Evolutionary conservation across 2,113 vertebrate genomes (phyloP).

Genomic region (Amazona guildingii): DNA sequence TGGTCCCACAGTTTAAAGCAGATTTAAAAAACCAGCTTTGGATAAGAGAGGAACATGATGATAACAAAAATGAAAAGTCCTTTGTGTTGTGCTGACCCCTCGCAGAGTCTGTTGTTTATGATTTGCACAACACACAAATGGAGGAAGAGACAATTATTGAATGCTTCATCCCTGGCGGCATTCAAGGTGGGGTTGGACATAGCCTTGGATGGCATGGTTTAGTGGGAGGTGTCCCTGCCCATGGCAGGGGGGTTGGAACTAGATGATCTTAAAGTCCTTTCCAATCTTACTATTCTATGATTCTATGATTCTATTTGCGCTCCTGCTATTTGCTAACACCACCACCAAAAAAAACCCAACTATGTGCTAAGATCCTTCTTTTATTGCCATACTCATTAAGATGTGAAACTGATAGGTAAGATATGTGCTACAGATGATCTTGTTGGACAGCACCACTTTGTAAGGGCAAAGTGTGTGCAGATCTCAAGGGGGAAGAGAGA

Average conservation of each 20-base stretch:
- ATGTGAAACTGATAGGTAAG: not conserved
- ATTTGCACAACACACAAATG: not conserved
- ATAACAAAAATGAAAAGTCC: not conserved
- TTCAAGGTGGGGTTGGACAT: too few relatives aligned
- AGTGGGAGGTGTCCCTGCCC: too few relatives aligned
- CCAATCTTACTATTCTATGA: too few relatives aligned
- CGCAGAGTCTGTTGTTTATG: accelerated
- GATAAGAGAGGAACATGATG: not conserved
- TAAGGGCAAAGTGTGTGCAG: not conserved
- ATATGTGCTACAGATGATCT: not conserved
- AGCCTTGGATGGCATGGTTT: too few relatives aligned
- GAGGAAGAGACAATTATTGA: not conserved
- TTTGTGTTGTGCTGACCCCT: not conserved
- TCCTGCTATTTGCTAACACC: not conserved
- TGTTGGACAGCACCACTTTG: not conserved
- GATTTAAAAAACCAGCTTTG: not conserved
- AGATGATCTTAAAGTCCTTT: too few relatives aligned
- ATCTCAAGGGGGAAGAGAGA: not conserved
- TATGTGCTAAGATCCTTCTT: not conserved
- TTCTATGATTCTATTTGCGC: not conserved
- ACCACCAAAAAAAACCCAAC: not conserved
- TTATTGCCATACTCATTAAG: not conserved
- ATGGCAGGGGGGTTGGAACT: too few relatives aligned
- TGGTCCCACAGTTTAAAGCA: not conserved
- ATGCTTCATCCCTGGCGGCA: too few relatives aligned